Evolutionary conservation across 2,888 invertebrate species (phyloP).

Genomic region (Drosophila robusta): DNA sequence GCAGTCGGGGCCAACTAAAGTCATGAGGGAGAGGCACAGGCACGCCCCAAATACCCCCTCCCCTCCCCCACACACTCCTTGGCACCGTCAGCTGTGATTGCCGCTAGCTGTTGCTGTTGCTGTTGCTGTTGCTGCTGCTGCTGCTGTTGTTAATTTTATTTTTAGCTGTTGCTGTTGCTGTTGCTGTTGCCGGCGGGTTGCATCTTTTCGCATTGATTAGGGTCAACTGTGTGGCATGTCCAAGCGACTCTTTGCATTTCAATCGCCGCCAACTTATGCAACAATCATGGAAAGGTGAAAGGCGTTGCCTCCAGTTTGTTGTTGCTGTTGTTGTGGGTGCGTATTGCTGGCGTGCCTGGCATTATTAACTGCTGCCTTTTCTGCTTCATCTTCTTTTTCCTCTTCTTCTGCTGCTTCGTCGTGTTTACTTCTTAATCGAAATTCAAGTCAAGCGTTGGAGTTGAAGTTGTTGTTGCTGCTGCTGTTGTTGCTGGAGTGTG

Average conservation of each 20-base stretch:
- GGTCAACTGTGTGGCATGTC: slow-evolving; percentile 57
- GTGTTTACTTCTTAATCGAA: slow-evolving; percentile 49
- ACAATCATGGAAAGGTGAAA: slow-evolving; percentile 67
- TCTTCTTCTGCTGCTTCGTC: slow-evolving; percentile 1
- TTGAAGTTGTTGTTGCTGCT: neutral
- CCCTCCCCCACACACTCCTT: neutral
- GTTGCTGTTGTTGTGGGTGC: slow-evolving; percentile 51
- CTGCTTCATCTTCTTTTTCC: neutral
- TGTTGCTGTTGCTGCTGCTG: slow-evolving; percentile 14
- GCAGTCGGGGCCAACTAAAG: slow-evolving; percentile 16
- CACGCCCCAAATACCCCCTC: neutral
- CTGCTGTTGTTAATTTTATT: slow-evolving; percentile 1
- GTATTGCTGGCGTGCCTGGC: slow-evolving; percentile 51
- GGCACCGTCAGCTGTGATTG: slow-evolving; percentile 17
- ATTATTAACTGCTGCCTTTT: slow-evolving; percentile 45
- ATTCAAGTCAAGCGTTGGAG: slow-evolving; percentile 45
- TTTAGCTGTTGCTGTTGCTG: slow-evolving; percentile 28
- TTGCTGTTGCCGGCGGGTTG: slow-evolving; percentile 40
- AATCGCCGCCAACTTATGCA: slow-evolving; percentile 64
- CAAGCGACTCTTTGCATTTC: slow-evolving; percentile 59
- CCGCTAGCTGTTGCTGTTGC: slow-evolving; percentile 15
- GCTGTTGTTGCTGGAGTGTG: neutral
- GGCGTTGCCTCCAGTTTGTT: slow-evolving; percentile 50
- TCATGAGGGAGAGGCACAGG: slow-evolving; percentile 43
- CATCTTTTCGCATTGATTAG: slow-evolving; percentile 65